Evolutionary conservation across 2,797 vertebrate species (phyloP).

Genomic region (Mus caroli): DNA sequence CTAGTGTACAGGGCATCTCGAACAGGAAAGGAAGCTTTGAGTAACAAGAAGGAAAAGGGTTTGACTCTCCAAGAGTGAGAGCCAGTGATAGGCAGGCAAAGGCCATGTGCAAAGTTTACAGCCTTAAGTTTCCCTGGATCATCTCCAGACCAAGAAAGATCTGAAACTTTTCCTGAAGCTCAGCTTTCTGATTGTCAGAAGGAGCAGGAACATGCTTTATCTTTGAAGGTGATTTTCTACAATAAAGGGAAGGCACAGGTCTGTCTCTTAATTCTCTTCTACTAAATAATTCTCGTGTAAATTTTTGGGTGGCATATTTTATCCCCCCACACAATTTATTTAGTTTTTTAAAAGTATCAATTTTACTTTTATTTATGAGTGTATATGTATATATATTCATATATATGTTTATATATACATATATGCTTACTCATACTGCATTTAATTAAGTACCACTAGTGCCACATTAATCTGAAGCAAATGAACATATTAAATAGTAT

Average conservation of each 20-base stretch:
- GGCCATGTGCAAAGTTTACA: background rate
- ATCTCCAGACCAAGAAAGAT: background rate
- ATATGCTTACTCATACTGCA: background rate
- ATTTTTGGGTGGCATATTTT: background rate
- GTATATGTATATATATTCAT: background rate
- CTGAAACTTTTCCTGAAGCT: background rate
- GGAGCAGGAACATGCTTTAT: fast-evolving
- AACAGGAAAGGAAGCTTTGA: background rate
- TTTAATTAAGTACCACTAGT: background rate
- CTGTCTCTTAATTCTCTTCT: background rate
- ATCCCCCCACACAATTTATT: no score
- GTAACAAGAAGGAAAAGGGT: no score
- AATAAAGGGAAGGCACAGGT: background rate
- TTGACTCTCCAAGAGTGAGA: background rate
- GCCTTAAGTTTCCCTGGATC: background rate
- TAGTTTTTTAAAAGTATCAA: no score
- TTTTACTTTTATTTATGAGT: background rate
- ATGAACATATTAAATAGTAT: background rate
- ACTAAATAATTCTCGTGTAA: no score
- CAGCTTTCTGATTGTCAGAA: background rate
- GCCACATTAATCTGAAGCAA: background rate
- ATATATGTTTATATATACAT: background rate
- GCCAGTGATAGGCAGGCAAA: background rate
- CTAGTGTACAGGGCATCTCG: background rate
- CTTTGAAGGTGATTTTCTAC: background rate